These are phyloP conservation scores for Ceratosolen solmsi DNA, from an alignment of 1,140 invertebrate species.

Conservation along the genomic window DNA sequence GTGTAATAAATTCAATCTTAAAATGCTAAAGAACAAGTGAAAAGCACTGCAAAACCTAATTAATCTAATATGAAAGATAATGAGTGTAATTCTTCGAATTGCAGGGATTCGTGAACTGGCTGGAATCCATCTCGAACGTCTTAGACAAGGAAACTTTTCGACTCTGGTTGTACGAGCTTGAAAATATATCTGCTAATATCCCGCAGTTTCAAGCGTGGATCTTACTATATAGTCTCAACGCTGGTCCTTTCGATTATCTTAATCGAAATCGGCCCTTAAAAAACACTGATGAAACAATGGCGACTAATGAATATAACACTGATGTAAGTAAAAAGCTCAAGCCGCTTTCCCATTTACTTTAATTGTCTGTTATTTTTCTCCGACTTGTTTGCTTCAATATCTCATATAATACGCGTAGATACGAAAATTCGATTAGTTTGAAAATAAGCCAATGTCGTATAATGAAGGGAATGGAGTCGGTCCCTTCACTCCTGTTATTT, in stretches of 20 bases:
- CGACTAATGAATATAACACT: neutral
- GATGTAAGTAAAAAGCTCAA: neutral
- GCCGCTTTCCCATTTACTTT: neutral
- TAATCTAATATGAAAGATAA: no score
- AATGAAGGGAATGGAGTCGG: neutral
- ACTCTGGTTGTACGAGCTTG: constrained; percentile 56
- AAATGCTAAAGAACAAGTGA: no score
- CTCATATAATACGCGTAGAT: neutral
- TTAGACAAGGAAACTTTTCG: constrained; percentile 52
- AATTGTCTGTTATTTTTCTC: neutral
- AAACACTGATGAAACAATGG: neutral
- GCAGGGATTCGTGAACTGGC: constrained; percentile 60
- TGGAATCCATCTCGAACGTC: constrained; percentile 53
- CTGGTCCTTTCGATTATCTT: neutral
- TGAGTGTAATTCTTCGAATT: no score
- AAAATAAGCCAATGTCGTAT: neutral
- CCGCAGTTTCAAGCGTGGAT: constrained; percentile 60
- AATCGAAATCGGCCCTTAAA: neutral
- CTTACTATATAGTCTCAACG: neutral
- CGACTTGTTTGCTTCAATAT: no score
- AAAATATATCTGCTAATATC: constrained; percentile 47
- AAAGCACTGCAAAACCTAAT: no score
- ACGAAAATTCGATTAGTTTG: neutral
- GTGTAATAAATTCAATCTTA: no score
- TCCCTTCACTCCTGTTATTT: neutral